Percentiles rank a stretch among this genome's conserved stretches.
Evolutionary conservation across 2,888 invertebrate species (phyloP).

Genomic region (Drosophila nr. perissopoda): DNA sequence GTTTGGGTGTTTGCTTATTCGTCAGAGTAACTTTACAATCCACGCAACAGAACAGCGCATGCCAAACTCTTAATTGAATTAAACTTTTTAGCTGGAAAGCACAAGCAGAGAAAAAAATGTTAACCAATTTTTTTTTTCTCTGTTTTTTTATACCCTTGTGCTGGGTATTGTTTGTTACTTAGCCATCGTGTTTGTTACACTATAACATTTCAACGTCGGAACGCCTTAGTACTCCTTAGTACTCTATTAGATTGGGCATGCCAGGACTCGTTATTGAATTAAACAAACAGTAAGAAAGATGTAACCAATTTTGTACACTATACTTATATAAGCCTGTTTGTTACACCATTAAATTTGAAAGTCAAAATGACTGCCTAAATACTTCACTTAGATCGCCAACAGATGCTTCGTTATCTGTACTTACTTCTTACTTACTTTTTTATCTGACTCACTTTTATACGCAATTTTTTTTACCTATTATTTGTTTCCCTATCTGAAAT

Average conservation of each 20-base stretch:
- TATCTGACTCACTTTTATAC: background rate
- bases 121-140: slow-evolving; percentile 30
- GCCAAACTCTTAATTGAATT: slow-evolving; percentile 70
- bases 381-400: background rate
- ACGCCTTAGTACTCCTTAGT: background rate
- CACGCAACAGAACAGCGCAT: slow-evolving; percentile 42
- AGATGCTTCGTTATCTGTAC: background rate
- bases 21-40: slow-evolving; percentile 38
- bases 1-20: slow-evolving; percentile 46
- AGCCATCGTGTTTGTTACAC: slow-evolving; percentile 10
- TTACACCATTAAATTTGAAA: background rate
- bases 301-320: background rate
- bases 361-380: background rate
- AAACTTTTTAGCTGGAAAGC: slow-evolving; percentile 64
- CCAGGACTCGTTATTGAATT: background rate
- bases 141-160: slow-evolving; percentile 19
- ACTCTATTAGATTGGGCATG: background rate
- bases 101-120: slow-evolving; percentile 30
- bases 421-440: background rate
- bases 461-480: background rate
- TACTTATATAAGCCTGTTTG: background rate
- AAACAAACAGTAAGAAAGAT: background rate
- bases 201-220: background rate
- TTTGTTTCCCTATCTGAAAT: background rate
- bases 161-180: slow-evolving; percentile 25